phyloP scores from a whole-genome alignment of 2,113 vertebrate genomes.

The Pygoscelis adeliae region DNA sequence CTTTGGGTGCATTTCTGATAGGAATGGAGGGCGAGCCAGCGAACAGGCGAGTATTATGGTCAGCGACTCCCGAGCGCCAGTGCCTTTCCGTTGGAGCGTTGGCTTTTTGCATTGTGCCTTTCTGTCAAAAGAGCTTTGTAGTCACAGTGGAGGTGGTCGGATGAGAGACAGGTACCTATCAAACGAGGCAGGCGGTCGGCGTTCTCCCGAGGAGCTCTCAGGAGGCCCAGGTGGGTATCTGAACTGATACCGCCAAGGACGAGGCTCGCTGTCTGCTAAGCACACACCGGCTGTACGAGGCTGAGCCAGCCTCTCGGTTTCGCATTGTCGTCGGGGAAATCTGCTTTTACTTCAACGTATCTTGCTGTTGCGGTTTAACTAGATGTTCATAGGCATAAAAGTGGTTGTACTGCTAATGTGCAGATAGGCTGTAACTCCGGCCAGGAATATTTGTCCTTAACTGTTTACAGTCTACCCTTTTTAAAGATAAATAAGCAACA shows the following conservation, averaged over 20 bases:
- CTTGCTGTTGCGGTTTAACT: neutral
- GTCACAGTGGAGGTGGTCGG: neutral
- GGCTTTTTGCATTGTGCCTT: neutral
- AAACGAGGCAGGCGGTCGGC: accelerated
- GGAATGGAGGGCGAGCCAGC: neutral
- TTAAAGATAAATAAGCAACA: neutral
- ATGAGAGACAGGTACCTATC: neutral
- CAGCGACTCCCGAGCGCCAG: accelerated
- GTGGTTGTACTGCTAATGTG: neutral
- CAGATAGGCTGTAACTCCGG: neutral
- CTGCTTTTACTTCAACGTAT: accelerated
- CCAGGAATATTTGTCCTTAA: neutral
- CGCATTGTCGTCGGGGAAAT: neutral
- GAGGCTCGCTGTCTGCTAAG: neutral
- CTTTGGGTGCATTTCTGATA: neutral
- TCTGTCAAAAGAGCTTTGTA: neutral
- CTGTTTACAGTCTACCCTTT: neutral
- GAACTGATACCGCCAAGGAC: neutral
- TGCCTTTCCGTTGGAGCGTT: neutral
- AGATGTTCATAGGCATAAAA: neutral
- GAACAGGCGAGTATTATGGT: accelerated
- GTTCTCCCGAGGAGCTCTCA: accelerated
- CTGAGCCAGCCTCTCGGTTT: neutral
- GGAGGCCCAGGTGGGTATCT: accelerated
- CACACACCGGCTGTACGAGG: accelerated